Evolutionary conservation across 2,888 invertebrate genomes (phyloP), one percentile per base, ranked within the genome.

Genomic region (Dasypolia templi): DNA sequence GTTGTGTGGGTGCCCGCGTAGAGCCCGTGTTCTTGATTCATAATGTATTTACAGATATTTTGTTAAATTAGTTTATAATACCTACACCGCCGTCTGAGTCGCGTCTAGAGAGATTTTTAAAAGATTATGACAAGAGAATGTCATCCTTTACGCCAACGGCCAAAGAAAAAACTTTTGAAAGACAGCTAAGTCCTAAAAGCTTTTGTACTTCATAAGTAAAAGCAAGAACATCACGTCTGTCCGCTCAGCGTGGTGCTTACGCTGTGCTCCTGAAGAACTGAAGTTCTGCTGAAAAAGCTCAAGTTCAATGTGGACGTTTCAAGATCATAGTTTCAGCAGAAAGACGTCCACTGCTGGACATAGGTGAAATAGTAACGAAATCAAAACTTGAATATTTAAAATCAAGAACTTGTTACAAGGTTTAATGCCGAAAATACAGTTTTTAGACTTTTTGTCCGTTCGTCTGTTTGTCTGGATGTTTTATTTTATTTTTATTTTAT

Each of bases 1-100:
- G 44, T 74, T 35, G 53, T 44, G 61, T 35, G 35, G 39, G 22
- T n/a, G 17, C 64, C 26, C 14, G 55, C 12, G n/a, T 58, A 12
- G 29, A 44, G 19, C 9, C 19, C 29, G 44, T 14, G 44, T 29
- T 35, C 42, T 32, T 75, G 32, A 32, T 59, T 53, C 26, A 44
- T 63, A n/a, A 55, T 63, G 44, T n/a, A n/a, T 39, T 26, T 0
- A 35, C 29, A 22, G 39, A 19, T 29, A 44, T 44, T 53, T 59
- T 19, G 19, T 61, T 44, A 44, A 74, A 51, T 44, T 51, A 22
- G 62, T 61, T 44, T 39, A 62, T 53, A 63, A 29, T n/a, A 55
- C 29, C n/a, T n/a, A n/a, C n/a, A n/a, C 32, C n/a, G 35, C 53
- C 35, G 76, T 63, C 44, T 73, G 55, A 39, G 39, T n/a, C 39